Evolutionary conservation across 30 jellyfish, hydroid and myxozoan species (phyloP), one percentile per base, ranked within the genome.

Genomic region (Phacellophora camtschatica): DNA sequence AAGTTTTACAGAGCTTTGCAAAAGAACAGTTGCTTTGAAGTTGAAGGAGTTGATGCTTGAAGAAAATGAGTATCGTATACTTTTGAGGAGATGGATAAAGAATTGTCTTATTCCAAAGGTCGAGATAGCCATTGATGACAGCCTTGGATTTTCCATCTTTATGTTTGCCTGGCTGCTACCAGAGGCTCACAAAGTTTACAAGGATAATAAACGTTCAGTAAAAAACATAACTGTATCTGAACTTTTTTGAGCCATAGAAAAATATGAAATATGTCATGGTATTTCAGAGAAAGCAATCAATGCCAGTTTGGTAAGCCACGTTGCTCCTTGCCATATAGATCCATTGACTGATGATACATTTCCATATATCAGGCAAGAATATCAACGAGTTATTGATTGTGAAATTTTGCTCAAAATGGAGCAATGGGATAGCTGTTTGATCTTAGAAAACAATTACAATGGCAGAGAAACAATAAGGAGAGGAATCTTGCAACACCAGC

Each of bases 401-500:
- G 66, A 51, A 23, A 51, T 51, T 51, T 51, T 51, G 66, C 66
- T 51, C 20, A 51, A 5, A 51, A 18, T 6, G 5, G 66, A 5
- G 30, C 66, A 51, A 51, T 51, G 66, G 9, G 66, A 51, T 51
- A 51, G 66, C 66, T 51, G 66, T 51, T 10, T 23, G 18, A 23
- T 23, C 18, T 51, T 51, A 23, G 18, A 51, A 51, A 8, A 23
- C 9, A 51, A 51, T 23, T 51, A 23, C 66, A 51, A 51, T 51
- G 66, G 20, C 66, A 51, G 18, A 51, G 66, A 51, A 51, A 51
- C 23, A 23, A 23, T 51, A 51, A 51, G 66, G 66, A 51, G 66
- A 51, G 66, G 22, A 66, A 66, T 25, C 81, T 66, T 66, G 68
- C 67, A 36, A 66, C 69, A n/a, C 69, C 81, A 30, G 81, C 81